Evolutionary conservation across 2,888 invertebrate genomes (phyloP), one percentile per base, ranked within the genome.

Genomic region (Erebia ligea): DNA sequence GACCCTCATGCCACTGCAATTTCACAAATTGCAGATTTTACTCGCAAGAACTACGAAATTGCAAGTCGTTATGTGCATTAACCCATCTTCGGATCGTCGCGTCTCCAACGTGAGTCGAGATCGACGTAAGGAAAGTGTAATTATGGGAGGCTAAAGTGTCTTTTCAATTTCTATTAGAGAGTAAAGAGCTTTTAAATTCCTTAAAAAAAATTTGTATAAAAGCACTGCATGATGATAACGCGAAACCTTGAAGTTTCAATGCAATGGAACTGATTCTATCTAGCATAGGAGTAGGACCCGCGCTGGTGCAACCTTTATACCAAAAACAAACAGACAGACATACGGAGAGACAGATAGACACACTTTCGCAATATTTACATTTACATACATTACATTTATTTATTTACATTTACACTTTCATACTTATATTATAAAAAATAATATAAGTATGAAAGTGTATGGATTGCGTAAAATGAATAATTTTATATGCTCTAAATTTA

Each of bases 11-110:
- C 86, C 81, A 84, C 86, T 87, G 90, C 89, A 91, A 92, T 92
- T 87, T 91, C 74, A 80, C 81, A 91, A 92, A 91, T 92, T 89
- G 89, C 88, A 79, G 84, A 89, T 89, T 86, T 89, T 87, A 87
- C 86, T 87, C 88, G 81, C 88, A 85, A 87, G 86, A 84, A 85
- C 81, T 85, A 84, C 84, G 80, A 86, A 86, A 90, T 91, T 90
- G 87, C 88, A 84, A 82, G 85, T 88, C 84, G 86, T 86, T 88
- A 86, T 81, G 79, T 86, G 85, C 84, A 83, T 85, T 85, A 82
- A 76, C 77, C 72, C 83, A 80, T 87, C 87, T 86, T 83, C 80
- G 76, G 78, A 76, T 79, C 82, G 78, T 70, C 76, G 78, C 75
- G 72, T 81, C 78, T 76, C 76, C 74, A 70, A 76, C 79, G 78